Percentiles rank a stretch among this genome's conserved stretches.
Conservation (phyloP, 2,888 invertebrate species). For the Drosophila mercatorum region DNA sequence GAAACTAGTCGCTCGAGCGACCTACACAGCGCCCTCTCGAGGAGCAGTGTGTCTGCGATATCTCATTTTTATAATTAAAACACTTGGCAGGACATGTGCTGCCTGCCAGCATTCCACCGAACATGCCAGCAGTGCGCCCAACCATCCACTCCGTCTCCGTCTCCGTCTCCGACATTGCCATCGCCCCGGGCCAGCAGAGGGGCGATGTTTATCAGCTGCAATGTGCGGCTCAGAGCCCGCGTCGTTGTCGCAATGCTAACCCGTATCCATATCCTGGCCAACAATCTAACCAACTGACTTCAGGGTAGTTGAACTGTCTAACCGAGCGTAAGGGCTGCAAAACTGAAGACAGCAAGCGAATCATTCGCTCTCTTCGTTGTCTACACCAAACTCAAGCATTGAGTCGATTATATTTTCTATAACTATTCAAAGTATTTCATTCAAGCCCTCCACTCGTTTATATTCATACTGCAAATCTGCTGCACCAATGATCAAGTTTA, state of each 20-base stretch:
- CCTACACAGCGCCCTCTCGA: conserved; percentile 34
- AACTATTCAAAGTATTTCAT: too few species aligned
- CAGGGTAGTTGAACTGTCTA: conserved; percentile 68
- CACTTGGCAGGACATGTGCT: conserved; percentile 79
- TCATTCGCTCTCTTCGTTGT: conserved; percentile 11
- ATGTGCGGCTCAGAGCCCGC: conserved; percentile 53
- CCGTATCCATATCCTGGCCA: conserved; percentile 66
- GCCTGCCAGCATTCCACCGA: conserved; percentile 65
- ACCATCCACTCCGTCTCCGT: conserved; percentile 35
- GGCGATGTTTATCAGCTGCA: conserved; percentile 70
- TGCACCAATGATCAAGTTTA: not conserved
- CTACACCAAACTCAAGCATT: not conserved
- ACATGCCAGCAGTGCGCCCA: conserved; percentile 64
- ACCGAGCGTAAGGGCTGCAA: conserved; percentile 32
- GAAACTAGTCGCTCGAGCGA: conserved; percentile 45
- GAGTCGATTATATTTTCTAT: not conserved
- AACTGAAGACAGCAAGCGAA: conserved; percentile 19
- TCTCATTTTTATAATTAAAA: conserved; percentile 79
- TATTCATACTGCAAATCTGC: too few species aligned
- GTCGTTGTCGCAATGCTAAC: conserved; percentile 51
- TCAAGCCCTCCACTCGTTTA: too few species aligned
- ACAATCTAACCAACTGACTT: conserved; percentile 64
- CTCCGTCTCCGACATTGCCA: conserved; percentile 1
- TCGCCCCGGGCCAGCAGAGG: conserved; percentile 24
- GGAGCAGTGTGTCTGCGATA: conserved; percentile 60